Conservation (phyloP, 2,797 vertebrate genomes). For the Avahi laniger region DNA sequence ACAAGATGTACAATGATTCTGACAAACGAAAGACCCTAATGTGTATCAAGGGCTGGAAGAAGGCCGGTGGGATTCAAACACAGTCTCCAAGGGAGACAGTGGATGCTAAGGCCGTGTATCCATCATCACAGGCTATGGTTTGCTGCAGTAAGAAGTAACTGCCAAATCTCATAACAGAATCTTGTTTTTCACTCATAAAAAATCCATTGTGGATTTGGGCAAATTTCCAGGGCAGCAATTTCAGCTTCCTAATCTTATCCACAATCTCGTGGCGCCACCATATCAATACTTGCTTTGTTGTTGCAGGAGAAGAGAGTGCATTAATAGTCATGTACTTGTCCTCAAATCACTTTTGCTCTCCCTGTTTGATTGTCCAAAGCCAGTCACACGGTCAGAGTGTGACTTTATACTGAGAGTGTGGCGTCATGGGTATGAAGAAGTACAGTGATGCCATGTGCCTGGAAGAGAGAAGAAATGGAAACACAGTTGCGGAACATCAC, state of each 20-base stretch:
- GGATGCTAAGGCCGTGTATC: neutral
- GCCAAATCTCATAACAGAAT: neutral
- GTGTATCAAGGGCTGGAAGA: neutral
- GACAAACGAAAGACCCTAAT: neutral
- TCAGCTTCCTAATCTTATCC: neutral
- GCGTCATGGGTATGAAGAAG: neutral
- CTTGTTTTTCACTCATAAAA: neutral
- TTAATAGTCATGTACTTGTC: neutral
- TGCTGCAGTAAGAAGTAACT: neutral
- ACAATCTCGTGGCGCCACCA: too few species aligned
- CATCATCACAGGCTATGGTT: neutral
- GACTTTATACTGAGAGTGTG: neutral
- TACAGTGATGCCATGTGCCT: neutral
- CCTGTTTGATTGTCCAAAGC: neutral
- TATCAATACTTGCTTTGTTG: neutral
- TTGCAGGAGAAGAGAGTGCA: neutral
- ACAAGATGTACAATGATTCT: neutral
- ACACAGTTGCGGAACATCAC: accelerated
- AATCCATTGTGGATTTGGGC: neutral
- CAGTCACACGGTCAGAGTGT: neutral
- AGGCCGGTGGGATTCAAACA: neutral
- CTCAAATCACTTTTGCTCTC: neutral
- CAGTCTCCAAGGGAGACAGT: neutral
- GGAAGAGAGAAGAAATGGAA: neutral
- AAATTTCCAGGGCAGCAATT: neutral